Base-by-base conservation (phyloP, 2,888 invertebrate genomes). In the Coecobrya sp. region DNA sequence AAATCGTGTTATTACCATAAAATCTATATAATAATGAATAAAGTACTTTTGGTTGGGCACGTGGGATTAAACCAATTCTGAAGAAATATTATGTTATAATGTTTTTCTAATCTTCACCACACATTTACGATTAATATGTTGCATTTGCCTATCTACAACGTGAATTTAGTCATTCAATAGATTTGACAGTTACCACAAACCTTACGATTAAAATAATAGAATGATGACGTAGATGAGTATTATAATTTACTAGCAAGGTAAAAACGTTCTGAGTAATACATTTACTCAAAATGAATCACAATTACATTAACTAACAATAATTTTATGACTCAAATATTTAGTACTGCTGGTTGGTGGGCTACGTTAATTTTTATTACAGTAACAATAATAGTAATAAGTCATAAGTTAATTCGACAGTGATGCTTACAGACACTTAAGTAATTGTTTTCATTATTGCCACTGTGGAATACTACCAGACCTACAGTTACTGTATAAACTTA, bases 361-460 rank as follows among this genome's bases (percentile, higher is more conserved):
- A 55, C 55, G 81, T 1, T 55, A 81, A 52, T 25, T 55, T 81
- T 27, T 81, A 5, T 45, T 52, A 27, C 81, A 81, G 25, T 55
- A 81, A 55, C 27, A 55, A 25, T 55, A 55, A 81, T 73, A 36
- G 30, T 42, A n/a, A 73, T 22, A 81, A 52, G 27, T 27, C n/a
- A n/a, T n/a, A n/a, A n/a, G n/a, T n/a, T n/a, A 55, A 52, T 45
- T 73, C 10, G 19, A 11, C 22, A 45, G n/a, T 27, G 30, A 27
- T 27, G 25, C 30, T 22, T 45, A 11, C 42, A 45, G 11, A 27
- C 52, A 55, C 81, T 52, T 81, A 81, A 55, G 22, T 22, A 52
- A 81, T 81, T 52, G 16, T 27, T 81, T 55, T 81, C 42, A 45
- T 73, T 73, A 16, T 22, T 49, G 4, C 13, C n/a, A 70, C 10